These are phyloP conservation scores for Danaus plexippus DNA, from an alignment of 1,140 invertebrate genomes.

Conservation along the genomic window DNA sequence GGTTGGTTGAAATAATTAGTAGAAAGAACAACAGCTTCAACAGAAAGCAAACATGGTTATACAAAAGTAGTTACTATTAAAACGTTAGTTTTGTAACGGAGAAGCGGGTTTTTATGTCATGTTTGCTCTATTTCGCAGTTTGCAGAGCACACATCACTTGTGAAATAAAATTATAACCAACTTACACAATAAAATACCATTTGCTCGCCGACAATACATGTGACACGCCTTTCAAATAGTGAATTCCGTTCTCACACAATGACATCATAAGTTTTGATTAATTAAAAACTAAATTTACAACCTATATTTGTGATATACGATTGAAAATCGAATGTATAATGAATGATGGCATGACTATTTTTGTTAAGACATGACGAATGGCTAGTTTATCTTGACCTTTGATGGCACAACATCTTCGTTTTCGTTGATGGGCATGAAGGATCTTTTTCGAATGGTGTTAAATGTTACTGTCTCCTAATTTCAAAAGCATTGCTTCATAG, in stretches of 20 bases:
- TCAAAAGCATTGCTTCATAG: constrained; percentile 5
- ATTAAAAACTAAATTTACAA: constrained; percentile 9
- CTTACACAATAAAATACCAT: constrained; percentile 18
- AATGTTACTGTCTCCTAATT: constrained; percentile 12
- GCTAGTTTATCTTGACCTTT: constrained; percentile 32
- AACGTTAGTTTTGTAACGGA: no score
- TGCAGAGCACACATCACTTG: constrained; percentile 11
- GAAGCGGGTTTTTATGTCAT: constrained; percentile 13
- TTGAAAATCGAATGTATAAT: constrained; percentile 3
- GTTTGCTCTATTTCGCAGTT: constrained; percentile 18
- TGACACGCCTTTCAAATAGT: constrained; percentile 14
- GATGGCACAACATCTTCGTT: constrained; percentile 16
- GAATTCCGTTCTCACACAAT: constrained; percentile 23
- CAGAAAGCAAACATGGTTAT: no score
- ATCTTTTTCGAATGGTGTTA: constrained; percentile 13
- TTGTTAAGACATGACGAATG: constrained; percentile 12
- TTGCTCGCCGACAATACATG: constrained; percentile 11
- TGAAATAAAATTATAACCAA: constrained; percentile 11
- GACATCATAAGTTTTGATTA: constrained; percentile 12
- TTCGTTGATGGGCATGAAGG: constrained; percentile 26
- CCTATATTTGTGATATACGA: neutral
- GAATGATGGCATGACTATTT: neutral
- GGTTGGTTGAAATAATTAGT: no score
- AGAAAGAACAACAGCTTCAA: no score
- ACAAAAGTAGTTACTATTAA: no score